Evolutionary conservation across 2,797 vertebrate species (phyloP), one percentile per base, ranked within the genome.

Genomic region (Malurus splendens): DNA sequence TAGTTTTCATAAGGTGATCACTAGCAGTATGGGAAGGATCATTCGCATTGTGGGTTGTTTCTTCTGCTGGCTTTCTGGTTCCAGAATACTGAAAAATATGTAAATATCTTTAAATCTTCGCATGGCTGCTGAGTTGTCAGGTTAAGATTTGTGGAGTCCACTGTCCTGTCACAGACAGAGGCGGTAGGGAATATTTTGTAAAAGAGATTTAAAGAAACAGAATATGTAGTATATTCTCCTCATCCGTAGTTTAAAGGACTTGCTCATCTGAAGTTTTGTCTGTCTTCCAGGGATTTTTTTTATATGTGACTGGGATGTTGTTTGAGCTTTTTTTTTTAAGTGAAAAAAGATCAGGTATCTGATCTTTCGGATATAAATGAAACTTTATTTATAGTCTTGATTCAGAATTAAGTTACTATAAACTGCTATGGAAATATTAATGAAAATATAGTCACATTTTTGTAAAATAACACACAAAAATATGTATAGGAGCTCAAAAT

Each of bases 1-100:
- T 52, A 18, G 14, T 8, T 48, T 61, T 57, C 39, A 5, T 45
- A 28, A 36, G 50, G 50, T 44, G 25, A 6, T 57, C 16, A 7
- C 33, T 44, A 45, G 24, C 2, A 1, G 7, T 41, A 10, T 57
- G n/a, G 36, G 11, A 61, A 30, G 22, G 54, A n/a, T 83, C 0
- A 0, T 55, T 52, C 44, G 28, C 4, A 0, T 52, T 72, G 25
- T 1, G 6, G 28, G 10, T 42, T 85, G 24, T 48, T 67, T 14
- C 71, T 64, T 64, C 33, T 18, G 10, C 33, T 78, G 38, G 16
- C 18, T 70, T 78, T 64, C 41, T 33, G 18, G 4, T 50, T 67
- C 32, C 2, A 27, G 41, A 77, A 64, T 25, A 36, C 44, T 50
- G 41, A 73, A 64, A 74, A 59, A n/a, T 41, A 7, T 25, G 12